Evolutionary conservation across 2,797 vertebrate species (phyloP).

Genomic region (Tokudaia tokunoshimensis): DNA sequence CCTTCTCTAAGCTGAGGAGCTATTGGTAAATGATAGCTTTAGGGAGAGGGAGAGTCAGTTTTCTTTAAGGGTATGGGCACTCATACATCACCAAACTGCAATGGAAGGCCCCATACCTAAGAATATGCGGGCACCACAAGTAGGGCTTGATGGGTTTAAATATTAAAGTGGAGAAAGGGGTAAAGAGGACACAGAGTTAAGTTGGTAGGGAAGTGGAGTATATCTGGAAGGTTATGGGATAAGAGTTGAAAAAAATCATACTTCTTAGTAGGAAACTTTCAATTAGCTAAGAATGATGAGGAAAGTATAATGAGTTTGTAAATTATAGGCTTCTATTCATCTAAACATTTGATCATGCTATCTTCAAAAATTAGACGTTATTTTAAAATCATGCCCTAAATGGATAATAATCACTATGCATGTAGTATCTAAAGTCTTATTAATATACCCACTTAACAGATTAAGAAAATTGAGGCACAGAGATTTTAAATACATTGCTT

Average conservation of each 20-base stretch:
- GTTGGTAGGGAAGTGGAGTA: neutral
- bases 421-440: neutral
- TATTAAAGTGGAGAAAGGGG: neutral
- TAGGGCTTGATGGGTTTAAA: neutral
- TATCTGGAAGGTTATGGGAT: too few relatives aligned
- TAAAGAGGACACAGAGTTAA: neutral
- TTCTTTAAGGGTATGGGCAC: neutral
- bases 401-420: neutral
- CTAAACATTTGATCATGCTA: neutral
- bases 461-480: neutral
- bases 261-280: neutral
- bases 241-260: neutral
- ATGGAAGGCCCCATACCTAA: neutral
- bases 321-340: neutral
- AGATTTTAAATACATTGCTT: neutral
- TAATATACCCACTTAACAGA: neutral
- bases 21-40: neutral
- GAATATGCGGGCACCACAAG: neutral
- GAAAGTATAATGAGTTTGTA: neutral
- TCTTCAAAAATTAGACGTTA: neutral
- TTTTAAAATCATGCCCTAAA: neutral
- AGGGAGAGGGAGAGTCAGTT: neutral
- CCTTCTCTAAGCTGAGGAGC: neutral
- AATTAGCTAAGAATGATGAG: neutral
- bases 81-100: neutral